Conservation (phyloP, 2,797 vertebrate species). For the Myotis pilosus region DNA sequence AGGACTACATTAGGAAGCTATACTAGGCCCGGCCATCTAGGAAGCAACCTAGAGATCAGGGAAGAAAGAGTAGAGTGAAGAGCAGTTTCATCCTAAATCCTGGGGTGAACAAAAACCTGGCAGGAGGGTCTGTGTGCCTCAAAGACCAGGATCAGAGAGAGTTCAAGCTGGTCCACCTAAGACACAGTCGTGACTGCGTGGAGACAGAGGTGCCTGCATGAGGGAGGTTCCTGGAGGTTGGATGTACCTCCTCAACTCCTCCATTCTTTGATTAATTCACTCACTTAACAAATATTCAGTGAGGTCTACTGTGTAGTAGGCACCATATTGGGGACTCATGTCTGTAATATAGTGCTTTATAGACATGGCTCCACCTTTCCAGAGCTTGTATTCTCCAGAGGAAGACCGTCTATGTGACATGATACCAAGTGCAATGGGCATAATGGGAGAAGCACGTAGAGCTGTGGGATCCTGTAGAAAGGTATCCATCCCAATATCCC, state of each 20-base stretch:
- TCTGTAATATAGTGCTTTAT: background rate
- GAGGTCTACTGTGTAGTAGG: background rate
- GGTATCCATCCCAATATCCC: background rate
- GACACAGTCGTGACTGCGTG: background rate
- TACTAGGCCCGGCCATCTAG: background rate
- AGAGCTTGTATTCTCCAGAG: background rate
- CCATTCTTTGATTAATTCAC: background rate
- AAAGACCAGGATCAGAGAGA: background rate
- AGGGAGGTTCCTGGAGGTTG: background rate
- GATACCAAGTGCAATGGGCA: too few relatives aligned
- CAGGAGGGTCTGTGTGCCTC: background rate
- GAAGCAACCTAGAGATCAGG: background rate
- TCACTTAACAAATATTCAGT: background rate
- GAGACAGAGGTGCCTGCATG: too few relatives aligned
- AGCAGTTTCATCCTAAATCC: background rate
- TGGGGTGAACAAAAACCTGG: background rate
- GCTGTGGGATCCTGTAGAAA: too few relatives aligned
- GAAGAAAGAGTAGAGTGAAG: background rate
- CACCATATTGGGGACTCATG: too few relatives aligned
- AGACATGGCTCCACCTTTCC: fast-evolving
- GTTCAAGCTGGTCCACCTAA: background rate
- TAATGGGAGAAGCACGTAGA: background rate
- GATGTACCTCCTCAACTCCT: background rate
- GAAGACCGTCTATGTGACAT: background rate
- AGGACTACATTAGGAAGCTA: background rate